Evolutionary conservation across 2,888 invertebrate genomes (phyloP), one percentile per base, ranked within the genome.

Genomic region (Cheilosia variabilis): DNA sequence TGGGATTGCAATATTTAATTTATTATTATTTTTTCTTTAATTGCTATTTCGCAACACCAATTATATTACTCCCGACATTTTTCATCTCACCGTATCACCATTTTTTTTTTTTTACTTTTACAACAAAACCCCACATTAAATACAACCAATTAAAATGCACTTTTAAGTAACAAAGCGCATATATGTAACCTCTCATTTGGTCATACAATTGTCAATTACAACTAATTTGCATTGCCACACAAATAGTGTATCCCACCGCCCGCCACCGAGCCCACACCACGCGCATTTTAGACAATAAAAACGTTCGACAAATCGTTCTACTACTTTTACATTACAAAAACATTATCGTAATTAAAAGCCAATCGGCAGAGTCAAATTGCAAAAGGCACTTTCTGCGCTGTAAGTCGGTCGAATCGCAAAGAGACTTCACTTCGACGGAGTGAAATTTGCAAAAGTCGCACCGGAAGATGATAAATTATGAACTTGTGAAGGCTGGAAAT

Each of bases 291-390:
- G 9, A 13, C 52, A 17, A 31, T 34, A 9, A 57, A 63, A 62
- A 50, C 47, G 31, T 45, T 63, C 34, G 15, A 34, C 34, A 65
- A 65, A 65, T 34, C 22, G 19, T 50, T 50, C 34, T n/a, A 50
- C n/a, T 34, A 52, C 63, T 37, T 31, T 65, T 50, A 2, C 31
- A 45, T 43, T 60, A 43, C n/a, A 24, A n/a, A 22, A 31, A 50
- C 55, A 63, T 73, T 73, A 53, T 34, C 22, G 63, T 34, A 73
- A 73, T 73, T 63, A 73, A 73, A 73, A 73, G 62, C 17, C 45
- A 63, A 62, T 57, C 45, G 34, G 13, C 17, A 22, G 17, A 43
- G 17, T 62, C n/a, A 31, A 47, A 27, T 27, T 53, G n/a, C 31
- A 27, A 47, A 63, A 34, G 31, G 10, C 19, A 9, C 22, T 22